Evolutionary conservation across 1,140 invertebrate species (phyloP), one percentile per base, ranked within the genome.

Genomic region (Leptinotarsa defecta): DNA sequence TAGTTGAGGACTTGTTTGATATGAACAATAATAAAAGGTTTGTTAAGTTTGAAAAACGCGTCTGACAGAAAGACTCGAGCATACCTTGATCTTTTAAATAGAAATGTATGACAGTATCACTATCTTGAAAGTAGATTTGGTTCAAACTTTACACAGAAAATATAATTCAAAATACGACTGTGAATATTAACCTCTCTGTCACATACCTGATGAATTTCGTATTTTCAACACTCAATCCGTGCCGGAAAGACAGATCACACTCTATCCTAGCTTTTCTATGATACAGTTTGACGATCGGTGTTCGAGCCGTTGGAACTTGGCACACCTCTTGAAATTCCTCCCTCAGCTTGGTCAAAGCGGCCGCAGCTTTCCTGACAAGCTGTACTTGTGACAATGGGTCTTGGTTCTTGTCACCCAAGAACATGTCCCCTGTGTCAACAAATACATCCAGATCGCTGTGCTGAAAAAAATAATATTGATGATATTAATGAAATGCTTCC

Each of bases 221-320:
- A 78, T 90, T 90, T 82, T 89, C 87, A 20, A 88, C 86, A 76
- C 86, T 86, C 17, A 91, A 84, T 4, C 88, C 87, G 84, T 88
- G 88, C 48, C 85, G 83, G 74, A 90, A 90, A 0, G 89, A 89
- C 48, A 91, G 82, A 83, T 91, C 89, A 81, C 88, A 89, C 43
- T 87, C 83, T 4, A 90, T 75, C 11, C 81, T 76, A 4, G 86
- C 86, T 4, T 77, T 73, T n/a, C 76, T 80, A 79, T 90, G 87
- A 68, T 77, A 77, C 63, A 89, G 81, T 82, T 88, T 89, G 13
- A 91, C 85, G 76, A 91, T 90, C 0, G 90, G 90, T 4, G 88
- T 87, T 71, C 89, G 83, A 17, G 88, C 87, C 6, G 83, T 82
- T 11, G 85, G 79, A 71, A 88, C 84, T 57, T 80, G 74, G 48